Base-by-base conservation (phyloP, 1,140 invertebrate genomes). In the Ctenoplectra terminalis region DNA sequence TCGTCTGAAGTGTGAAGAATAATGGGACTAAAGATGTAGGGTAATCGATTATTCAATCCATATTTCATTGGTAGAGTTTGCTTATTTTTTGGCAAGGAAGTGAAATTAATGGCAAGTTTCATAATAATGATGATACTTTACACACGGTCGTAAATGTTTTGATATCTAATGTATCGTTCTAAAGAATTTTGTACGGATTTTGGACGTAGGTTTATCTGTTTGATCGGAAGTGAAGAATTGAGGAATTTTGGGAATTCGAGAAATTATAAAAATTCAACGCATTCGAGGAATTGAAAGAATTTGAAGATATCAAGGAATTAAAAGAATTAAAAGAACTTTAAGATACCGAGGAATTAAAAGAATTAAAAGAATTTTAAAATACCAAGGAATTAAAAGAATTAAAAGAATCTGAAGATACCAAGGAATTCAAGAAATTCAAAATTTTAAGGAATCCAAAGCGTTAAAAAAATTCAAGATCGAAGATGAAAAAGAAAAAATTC, bases 181-280 rank as follows among this genome's bases (percentile, higher is more conserved):
- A n/a, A n/a, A n/a, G n/a, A n/a, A n/a, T n/a, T n/a, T n/a, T n/a
- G n/a, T n/a, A n/a, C n/a, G n/a, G n/a, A n/a, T n/a, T n/a, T n/a
- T n/a, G n/a, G n/a, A n/a, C n/a, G n/a, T n/a, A n/a, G n/a, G n/a
- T n/a, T n/a, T n/a, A n/a, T n/a, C n/a, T n/a, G n/a, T n/a, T n/a
- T n/a, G n/a, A n/a, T 31, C 15, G 6, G 5, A 31, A 17, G 15
- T 58, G 29, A 0, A 29, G 2, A 0, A 2, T 5, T 60, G 0
- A 0, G 17, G 34, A 23, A 34, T 17, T 8, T 20, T 9, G 29
- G 26, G 1, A 9, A 34, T 34, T 31, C 7, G 29, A 17, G 7
- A 0, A 60, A 2, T 6, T 20, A 1, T 1, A 0, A 2, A n/a
- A 13, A 23, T 7, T 13, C n/a, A n/a, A n/a, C n/a, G n/a, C n/a